These are phyloP conservation scores for Rhagonycha fulva DNA, from an alignment of 2,888 invertebrate species.

Conservation along the genomic window DNA sequence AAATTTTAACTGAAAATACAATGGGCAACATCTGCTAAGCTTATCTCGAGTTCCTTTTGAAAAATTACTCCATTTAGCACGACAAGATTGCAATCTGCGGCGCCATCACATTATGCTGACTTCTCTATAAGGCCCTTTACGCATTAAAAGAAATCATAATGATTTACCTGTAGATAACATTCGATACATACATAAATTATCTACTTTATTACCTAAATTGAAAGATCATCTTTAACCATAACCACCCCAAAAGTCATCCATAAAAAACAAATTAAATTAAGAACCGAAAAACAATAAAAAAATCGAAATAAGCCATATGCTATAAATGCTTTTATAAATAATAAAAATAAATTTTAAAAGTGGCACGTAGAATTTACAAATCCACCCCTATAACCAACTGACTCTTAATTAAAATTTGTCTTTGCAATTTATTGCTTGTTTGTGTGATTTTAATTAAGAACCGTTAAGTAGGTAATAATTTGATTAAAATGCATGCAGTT, in stretches of 20 bases:
- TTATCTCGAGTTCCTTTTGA: constrained; percentile 27
- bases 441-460: background rate
- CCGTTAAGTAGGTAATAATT: background rate
- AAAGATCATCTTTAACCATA: background rate
- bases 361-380: constrained; percentile 38
- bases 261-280: background rate
- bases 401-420: background rate
- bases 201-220: background rate
- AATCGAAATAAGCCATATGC: constrained; percentile 43
- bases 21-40: constrained; percentile 25
- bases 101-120: constrained; percentile 31
- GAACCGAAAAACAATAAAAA: background rate
- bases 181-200: background rate
- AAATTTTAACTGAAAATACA: constrained; percentile 14
- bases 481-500: background rate
- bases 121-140: constrained; percentile 3
- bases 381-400: constrained; percentile 41
- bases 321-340: constrained; percentile 47
- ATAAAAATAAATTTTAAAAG: constrained; percentile 48
- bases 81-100: constrained; percentile 33
- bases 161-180: constrained; percentile 5
- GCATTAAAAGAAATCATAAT: background rate
- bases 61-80: constrained; percentile 31
- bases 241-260: background rate
- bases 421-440: background rate